These are phyloP conservation scores for Misgurnus anguillicaudatus DNA, from an alignment of 2,113 vertebrate genomes.

Conservation along the genomic window DNA sequence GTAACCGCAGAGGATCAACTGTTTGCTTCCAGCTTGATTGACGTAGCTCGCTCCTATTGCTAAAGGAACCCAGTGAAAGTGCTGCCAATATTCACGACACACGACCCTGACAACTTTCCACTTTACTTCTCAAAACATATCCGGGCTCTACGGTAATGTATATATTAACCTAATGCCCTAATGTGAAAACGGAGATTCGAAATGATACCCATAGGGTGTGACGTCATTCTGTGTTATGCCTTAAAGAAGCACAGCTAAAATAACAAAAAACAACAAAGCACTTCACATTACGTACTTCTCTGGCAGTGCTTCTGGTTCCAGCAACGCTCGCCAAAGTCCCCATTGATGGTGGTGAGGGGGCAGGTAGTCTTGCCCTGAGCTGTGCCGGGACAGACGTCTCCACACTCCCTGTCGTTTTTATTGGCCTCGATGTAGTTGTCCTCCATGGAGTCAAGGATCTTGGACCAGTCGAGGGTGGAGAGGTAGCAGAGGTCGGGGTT, in stretches of 20 bases:
- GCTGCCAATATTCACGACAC: constrained; percentile 18
- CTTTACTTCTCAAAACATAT: constrained; percentile 28
- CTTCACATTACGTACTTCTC: constrained; percentile 77
- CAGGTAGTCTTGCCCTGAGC: constrained; percentile 86
- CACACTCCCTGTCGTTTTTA: constrained; percentile 91
- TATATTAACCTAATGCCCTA: background rate
- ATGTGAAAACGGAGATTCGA: background rate
- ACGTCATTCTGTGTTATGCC: background rate
- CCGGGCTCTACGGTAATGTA: constrained; percentile 26
- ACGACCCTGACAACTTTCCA: background rate
- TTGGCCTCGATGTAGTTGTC: constrained; percentile 93
- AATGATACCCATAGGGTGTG: background rate
- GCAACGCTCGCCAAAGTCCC: constrained; percentile 89
- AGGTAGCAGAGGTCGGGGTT: constrained; percentile 95
- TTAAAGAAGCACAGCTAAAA: background rate
- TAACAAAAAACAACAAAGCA: background rate
- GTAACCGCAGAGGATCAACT: constrained; percentile 50
- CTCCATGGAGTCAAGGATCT: constrained; percentile 89
- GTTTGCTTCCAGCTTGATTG: constrained; percentile 13
- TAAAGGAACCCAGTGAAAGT: constrained; percentile 3
- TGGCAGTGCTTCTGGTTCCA: constrained; percentile 93
- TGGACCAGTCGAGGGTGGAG: constrained; percentile 96
- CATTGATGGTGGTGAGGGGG: constrained; percentile 87
- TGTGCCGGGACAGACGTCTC: constrained; percentile 88
- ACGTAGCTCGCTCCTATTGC: background rate